Conservation (phyloP, 2,888 invertebrate genomes). For the Chrysolina oricalcia region DNA sequence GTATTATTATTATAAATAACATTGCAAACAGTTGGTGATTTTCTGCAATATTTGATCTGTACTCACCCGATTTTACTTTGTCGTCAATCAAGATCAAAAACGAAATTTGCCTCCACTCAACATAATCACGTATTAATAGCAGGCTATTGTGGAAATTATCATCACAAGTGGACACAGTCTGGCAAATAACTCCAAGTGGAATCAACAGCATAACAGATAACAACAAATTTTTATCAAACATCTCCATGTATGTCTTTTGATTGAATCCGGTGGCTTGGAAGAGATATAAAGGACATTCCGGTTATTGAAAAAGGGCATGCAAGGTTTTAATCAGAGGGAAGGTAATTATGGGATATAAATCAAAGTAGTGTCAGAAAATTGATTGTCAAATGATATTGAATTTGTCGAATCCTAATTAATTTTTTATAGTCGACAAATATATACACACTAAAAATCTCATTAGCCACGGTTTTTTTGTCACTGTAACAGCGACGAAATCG, state of each 20-base stretch:
- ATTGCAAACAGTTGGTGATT: background rate
- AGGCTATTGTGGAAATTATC: constrained; percentile 40
- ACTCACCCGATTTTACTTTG: constrained; percentile 49
- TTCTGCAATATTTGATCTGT: background rate
- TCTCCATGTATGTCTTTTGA: background rate
- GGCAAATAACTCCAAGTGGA: constrained; percentile 74
- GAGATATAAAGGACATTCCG: background rate
- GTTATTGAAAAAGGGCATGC: background rate
- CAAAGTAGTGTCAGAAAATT: too few species aligned
- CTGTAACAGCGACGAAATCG: too few species aligned
- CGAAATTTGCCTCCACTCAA: constrained; percentile 54
- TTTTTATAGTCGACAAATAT: too few species aligned
- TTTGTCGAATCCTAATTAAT: too few species aligned
- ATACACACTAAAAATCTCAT: too few species aligned
- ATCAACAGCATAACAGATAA: constrained; percentile 74
- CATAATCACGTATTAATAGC: constrained; percentile 55
- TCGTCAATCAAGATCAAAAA: constrained; percentile 56
- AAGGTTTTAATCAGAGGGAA: constrained; percentile 44
- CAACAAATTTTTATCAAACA: background rate
- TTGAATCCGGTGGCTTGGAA: background rate
- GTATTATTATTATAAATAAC: background rate
- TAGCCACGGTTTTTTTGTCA: too few species aligned
- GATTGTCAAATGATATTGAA: too few species aligned
- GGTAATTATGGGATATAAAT: background rate
- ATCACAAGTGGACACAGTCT: constrained; percentile 8